Conservation (phyloP, 2,113 vertebrate genomes). For the Damaliscus lunatus region DNA sequence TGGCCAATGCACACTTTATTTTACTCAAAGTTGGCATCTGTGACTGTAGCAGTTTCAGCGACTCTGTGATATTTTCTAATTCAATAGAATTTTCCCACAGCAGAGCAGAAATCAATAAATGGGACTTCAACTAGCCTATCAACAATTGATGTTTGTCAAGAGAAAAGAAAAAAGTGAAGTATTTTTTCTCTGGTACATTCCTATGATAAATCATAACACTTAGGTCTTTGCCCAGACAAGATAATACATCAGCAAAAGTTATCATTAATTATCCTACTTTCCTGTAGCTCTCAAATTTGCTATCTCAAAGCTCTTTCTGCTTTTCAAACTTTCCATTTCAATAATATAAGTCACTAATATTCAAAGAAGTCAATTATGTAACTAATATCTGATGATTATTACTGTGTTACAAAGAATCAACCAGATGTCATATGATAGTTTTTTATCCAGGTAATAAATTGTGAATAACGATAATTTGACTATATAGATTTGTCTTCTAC, state of each 20-base stretch:
- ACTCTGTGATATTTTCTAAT: not conserved
- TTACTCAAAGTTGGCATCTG: not conserved
- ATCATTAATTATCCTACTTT: slow-evolving; percentile 19
- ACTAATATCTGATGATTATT: slow-evolving; percentile 10
- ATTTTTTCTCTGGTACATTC: not conserved
- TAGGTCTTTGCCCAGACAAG: slow-evolving; percentile 20
- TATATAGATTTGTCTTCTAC: not conserved
- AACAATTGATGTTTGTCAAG: slow-evolving; percentile 15
- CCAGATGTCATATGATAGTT: not conserved
- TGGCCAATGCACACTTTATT: not conserved
- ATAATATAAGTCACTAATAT: not conserved
- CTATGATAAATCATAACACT: slow-evolving; percentile 27
- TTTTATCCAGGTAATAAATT: not conserved
- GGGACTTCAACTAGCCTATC: not conserved
- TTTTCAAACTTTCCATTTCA: not conserved
- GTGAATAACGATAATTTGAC: slow-evolving; percentile 43
- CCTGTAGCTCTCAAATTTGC: not conserved
- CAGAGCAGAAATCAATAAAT: slow-evolving; percentile 29
- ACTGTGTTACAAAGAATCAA: not conserved
- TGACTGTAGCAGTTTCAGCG: not conserved
- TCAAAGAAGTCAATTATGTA: not conserved
- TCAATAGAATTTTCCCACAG: not conserved
- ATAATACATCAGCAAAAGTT: not conserved
- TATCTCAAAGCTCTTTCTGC: not conserved
- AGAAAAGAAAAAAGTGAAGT: not conserved